Evolutionary conservation across 2,113 vertebrate species (phyloP), one percentile per base, ranked within the genome.

Genomic region (Zosterops borbonicus): DNA sequence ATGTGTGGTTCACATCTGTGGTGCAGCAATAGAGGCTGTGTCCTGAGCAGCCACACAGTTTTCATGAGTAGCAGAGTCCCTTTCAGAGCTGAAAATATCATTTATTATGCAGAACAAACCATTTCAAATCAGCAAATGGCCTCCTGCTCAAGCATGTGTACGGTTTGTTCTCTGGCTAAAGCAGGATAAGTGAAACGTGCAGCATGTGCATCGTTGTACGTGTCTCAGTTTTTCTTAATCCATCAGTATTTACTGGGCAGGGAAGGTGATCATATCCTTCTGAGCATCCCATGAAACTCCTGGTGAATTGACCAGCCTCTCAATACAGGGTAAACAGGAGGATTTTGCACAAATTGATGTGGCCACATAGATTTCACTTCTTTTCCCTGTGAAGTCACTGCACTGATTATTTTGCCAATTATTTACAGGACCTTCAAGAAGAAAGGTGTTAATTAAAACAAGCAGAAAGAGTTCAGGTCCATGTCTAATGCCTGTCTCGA

Each of bases 391-490:
- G 71, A 65, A 88, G 71, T 69, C n/a, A 69, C 41, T n/a, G 31
- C 65, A 29, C 52, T 88, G 37, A 92, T 91, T 85, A 58, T 68
- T 92, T 97, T 76, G 29, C 65, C 58, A 84, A 13, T 81, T 80
- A 52, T 14, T 83, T 95, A 65, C 79, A 78, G 79, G 84, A 74
- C 46, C 64, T 91, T 67, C 31, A 95, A 73, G 85, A 83, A 47
- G 77, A 96, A 94, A 64, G 65, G 21, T 50, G 37, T 93, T 92
- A 44, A 75, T 79, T 95, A 92, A 97, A 91, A 58, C 50, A 75
- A 92, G 78, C 49, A 75, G 46, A 65, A 83, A 63, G 47, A 49
- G 4, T 65, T 75, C 52, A 60, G 47, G 55, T 65, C 64, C 46
- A 7, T n/a, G n/a, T 58, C 42, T 91, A 82, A 89, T 56, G 44